Percentiles rank a stretch among this genome's conserved stretches.
Conservation (phyloP, 1,140 invertebrate species). For the Rhopalosiphum maidis region DNA sequence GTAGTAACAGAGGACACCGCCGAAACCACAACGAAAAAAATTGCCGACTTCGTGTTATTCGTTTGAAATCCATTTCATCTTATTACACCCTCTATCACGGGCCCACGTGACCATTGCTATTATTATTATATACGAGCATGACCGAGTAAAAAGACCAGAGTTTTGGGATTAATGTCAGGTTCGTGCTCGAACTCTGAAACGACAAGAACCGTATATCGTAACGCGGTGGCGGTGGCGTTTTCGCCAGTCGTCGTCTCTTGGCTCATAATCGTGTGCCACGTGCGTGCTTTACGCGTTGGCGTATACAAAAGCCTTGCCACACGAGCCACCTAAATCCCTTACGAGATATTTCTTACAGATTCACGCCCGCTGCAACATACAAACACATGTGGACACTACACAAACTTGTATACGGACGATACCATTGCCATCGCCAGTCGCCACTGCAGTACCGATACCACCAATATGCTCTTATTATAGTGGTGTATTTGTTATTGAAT, state of each 20-base stretch:
- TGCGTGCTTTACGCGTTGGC: not conserved
- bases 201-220: not conserved
- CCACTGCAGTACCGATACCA: not conserved
- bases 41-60: not conserved
- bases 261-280: not conserved
- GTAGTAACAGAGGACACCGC: too few species aligned
- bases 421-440: not conserved
- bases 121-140: not conserved
- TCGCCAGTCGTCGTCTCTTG: not conserved
- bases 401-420: not conserved
- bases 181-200: slow-evolving; percentile 18
- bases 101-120: not conserved
- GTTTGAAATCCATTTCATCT: not conserved
- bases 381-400: not conserved
- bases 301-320: not conserved
- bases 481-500: not conserved
- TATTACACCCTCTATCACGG: not conserved
- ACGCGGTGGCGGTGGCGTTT: not conserved
- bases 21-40: not conserved
- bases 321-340: not conserved
- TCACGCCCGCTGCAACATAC: not conserved
- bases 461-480: not conserved
- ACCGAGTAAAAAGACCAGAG: not conserved
- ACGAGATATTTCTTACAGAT: not conserved
- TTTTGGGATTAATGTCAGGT: slow-evolving; percentile 8